Evolutionary conservation across 2,888 invertebrate genomes (phyloP), one percentile per base, ranked within the genome.

Genomic region (Hirtodrosophila cameraria): DNA sequence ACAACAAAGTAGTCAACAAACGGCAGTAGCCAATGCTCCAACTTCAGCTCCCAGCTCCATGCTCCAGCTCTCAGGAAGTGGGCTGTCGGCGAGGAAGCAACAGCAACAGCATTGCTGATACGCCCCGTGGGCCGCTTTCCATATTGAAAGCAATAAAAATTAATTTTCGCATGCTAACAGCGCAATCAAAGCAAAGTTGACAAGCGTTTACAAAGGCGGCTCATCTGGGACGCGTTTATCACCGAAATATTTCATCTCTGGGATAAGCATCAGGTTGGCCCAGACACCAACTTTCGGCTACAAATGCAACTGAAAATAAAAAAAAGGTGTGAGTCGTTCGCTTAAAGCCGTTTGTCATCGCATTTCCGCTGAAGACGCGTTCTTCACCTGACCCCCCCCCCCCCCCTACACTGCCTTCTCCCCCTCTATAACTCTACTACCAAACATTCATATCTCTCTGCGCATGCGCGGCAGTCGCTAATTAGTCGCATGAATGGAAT

Each of bases 401-500:
- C 12, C 0, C 9, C 35, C 5, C 6, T 3, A 23, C n/a, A 18
- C 35, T 3, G 41, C 38, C 25, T 1, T 8, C 4, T 3, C 8
- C 18, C 12, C 1, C 12, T 25, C 28, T 13, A 6, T 20, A 0
- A 1, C 30, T 25, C 2, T 25, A n/a, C 46, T 49, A 33, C 12
- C 28, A 45, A 67, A 36, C 65, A 70, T 73, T 74, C 72, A 75
- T 73, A 69, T 75, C 77, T 75, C 77, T 75, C 59, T 72, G 86
- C 75, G 86, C 88, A 89, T 86, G 88, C 85, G 88, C 88, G 86
- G 88, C 88, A 86, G 84, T 60, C 83, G 86, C 89, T 90, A 90
- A 89, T 89, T 89, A 89, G 86, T 68, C 82, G 89, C 86, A 86
- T 89, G 88, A 89, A 83, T 89, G 88, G 82, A 89, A 89, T 88